Base-by-base conservation (phyloP, 2,888 invertebrate genomes). In the Diogma glabrata region DNA sequence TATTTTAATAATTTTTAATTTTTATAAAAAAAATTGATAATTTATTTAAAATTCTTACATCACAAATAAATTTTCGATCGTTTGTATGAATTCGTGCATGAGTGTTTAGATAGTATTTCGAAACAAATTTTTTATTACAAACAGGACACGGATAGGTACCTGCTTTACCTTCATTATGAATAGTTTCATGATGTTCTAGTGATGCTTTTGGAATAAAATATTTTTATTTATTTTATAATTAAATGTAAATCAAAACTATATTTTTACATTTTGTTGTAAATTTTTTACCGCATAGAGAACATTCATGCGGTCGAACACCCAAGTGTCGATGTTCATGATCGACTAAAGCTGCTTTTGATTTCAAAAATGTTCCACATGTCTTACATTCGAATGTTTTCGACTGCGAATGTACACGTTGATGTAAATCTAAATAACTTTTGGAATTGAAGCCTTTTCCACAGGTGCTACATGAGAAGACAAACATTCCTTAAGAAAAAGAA, bases 391-490 rank as follows among this genome's bases (percentile, higher is more conserved):
- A 78, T 0, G 77, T 77, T 58, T 77, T 78, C 5, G 73, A 56
- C 55, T 76, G 75, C 1, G 76, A 77, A 62, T 79, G 78, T 0
- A 77, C 77, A 49, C 77, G 67, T 60, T 78, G 77, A 60, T 78
- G 78, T 2, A 77, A 77, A 54, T 75, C 75, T 22, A 78, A 64
- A 57, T 78, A 78, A 57, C 77, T 77, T 57, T 75, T 75, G 58
- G 77, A 77, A 53, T 77, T 76, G 57, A 78, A 78, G 12, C 78
- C 77, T 64, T 78, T 78, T 2, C 77, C 77, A 56, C 78, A 78
- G 0, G 74, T 75, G 3, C 73, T 70, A 60, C 78, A 78, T 14
- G 73, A 71, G 58, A 69, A 75, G 54, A 75, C 76, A 56, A 74
- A 78, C 54, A 75, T 72, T 2, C 76, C 76, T 65, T 52, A 16